Conservation (phyloP, 2,888 invertebrate species). For the Mythimna ferrago region DNA sequence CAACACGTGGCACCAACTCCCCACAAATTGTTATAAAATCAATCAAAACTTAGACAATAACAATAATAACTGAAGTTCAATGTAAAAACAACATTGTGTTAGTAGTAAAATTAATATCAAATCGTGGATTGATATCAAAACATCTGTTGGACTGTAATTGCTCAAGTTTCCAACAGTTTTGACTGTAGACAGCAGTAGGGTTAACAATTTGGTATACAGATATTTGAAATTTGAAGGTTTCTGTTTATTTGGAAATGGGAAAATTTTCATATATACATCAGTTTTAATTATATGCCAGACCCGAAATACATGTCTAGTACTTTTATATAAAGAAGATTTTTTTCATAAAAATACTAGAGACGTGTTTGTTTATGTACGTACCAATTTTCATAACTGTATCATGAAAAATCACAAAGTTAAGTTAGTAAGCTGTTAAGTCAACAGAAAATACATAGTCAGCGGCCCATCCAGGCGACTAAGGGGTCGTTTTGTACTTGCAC, state of each 20-base stretch:
- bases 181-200: slow-evolving; percentile 31
- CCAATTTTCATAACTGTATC: no score
- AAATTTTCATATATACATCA: neutral
- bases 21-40: slow-evolving; percentile 44
- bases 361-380: no score
- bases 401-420: no score
- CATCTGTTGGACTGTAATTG: slow-evolving; percentile 58
- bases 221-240: neutral
- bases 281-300: no score
- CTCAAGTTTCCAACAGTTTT: slow-evolving; percentile 50
- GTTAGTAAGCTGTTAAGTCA: no score
- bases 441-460: no score
- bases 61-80: slow-evolving; percentile 58
- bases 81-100: slow-evolving; percentile 60
- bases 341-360: no score
- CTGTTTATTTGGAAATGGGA: neutral
- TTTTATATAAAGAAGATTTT: no score
- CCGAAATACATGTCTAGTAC: no score
- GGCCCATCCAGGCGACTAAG: no score
- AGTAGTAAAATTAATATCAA: slow-evolving; percentile 46
- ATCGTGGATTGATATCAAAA: slow-evolving; percentile 52
- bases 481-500: no score
- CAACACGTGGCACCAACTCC: neutral
- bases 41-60: slow-evolving; percentile 60
- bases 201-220: slow-evolving; percentile 21